Conservation (phyloP, 2,888 invertebrate species). For the Strigamia maritima region DNA sequence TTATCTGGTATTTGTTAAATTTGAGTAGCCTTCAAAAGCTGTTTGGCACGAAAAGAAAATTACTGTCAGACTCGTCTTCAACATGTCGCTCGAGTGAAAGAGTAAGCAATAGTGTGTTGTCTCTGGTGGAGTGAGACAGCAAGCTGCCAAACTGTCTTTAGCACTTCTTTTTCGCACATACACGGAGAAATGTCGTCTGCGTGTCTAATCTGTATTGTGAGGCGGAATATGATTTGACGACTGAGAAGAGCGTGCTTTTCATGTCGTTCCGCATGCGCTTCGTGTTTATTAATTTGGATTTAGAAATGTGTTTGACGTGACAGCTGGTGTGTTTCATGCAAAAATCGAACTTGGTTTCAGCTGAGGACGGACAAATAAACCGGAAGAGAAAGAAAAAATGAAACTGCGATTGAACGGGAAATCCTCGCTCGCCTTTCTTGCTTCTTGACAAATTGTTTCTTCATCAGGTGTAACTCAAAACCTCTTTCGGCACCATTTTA, state of each 20-base stretch:
- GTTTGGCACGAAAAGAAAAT: constrained; percentile 30
- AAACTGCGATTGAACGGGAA: neutral
- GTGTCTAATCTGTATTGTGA: constrained; percentile 34
- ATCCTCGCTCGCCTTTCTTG: constrained; percentile 12
- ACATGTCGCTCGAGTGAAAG: constrained; percentile 22
- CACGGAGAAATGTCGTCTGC: constrained; percentile 16
- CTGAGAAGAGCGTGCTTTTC: constrained; percentile 33
- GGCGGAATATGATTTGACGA: constrained; percentile 27
- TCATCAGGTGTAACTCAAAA: constrained; percentile 30
- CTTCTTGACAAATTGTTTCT: constrained; percentile 29
- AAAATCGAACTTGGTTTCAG: constrained; percentile 30
- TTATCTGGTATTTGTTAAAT: constrained; percentile 25
- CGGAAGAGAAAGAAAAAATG: constrained; percentile 22
- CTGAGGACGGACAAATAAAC: constrained; percentile 14
- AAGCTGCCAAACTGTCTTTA: constrained; percentile 34
- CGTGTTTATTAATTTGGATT: constrained; percentile 32
- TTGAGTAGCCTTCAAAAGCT: constrained; percentile 28
- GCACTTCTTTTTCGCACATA: constrained; percentile 25
- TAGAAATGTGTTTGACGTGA: constrained; percentile 31
- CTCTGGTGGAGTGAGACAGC: constrained; percentile 12
- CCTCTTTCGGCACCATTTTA: constrained; percentile 17
- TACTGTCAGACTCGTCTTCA: constrained; percentile 21
- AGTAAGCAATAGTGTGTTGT: constrained; percentile 31
- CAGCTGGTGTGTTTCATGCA: constrained; percentile 32
- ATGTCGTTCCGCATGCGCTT: constrained; percentile 32